These are phyloP conservation scores for Heteronetta atricapilla DNA, from an alignment of 2,113 vertebrate genomes.

Conservation along the genomic window DNA sequence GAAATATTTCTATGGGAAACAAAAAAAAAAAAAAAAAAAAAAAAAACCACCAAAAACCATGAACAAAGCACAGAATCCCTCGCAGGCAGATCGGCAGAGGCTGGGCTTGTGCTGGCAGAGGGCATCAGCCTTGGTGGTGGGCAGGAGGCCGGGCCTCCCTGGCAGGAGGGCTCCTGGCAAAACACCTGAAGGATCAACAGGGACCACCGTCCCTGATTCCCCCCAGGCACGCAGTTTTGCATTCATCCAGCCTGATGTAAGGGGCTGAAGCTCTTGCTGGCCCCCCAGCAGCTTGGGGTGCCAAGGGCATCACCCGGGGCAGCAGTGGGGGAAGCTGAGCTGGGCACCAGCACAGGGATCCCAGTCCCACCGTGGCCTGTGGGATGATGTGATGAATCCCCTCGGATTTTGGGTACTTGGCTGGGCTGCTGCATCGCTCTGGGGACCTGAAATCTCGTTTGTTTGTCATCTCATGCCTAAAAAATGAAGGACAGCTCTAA, in stretches of 20 bases:
- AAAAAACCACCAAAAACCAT: background rate
- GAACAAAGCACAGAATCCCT: background rate
- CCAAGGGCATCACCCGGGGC: background rate
- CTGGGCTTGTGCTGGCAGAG: background rate
- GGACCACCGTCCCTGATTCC: background rate
- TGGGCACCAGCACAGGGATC: background rate
- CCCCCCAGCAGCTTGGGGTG: background rate
- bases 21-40: background rate
- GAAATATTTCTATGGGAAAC: constrained; percentile 1
- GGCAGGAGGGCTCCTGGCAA: background rate
- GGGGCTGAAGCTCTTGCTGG: background rate
- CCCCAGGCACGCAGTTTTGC: background rate
- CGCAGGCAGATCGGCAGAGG: background rate
- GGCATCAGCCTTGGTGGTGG: background rate
- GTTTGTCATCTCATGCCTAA: background rate
- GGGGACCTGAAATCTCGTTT: background rate
- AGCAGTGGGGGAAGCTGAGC: background rate
- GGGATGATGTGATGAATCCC: background rate
- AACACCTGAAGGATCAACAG: background rate
- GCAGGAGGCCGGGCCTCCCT: background rate
- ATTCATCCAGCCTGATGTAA: background rate
- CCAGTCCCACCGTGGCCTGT: background rate
- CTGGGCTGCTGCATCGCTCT: background rate
- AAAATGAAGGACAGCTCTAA: background rate
- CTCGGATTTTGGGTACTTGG: background rate